A percentile compares a stretch with the other conserved stretches of the same genome.
Conservation (phyloP, 2,113 vertebrate genomes). For the Pyrgilauda ruficollis region DNA sequence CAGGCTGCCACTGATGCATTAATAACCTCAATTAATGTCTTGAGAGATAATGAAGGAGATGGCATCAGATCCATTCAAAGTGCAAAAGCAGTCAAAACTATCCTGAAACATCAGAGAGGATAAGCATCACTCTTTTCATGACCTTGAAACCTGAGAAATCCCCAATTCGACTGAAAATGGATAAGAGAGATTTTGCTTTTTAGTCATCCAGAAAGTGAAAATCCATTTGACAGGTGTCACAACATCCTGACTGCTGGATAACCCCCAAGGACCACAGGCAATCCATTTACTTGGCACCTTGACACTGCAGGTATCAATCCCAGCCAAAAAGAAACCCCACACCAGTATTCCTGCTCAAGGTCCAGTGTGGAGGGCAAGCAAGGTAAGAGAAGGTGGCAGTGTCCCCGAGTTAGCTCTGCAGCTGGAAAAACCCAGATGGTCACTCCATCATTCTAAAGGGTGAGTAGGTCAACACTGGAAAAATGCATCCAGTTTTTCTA, state of each 20-base stretch:
- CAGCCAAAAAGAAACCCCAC: conserved; percentile 24
- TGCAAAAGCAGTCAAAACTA: conserved; percentile 32
- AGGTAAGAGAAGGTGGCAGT: not conserved
- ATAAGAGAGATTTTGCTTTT: conserved; percentile 42
- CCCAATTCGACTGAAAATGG: conserved; percentile 52
- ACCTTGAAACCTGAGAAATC: conserved; percentile 71
- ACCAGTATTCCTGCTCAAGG: not conserved
- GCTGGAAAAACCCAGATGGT: not conserved
- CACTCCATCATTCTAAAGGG: not conserved
- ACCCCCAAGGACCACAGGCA: not conserved
- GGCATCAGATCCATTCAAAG: not conserved
- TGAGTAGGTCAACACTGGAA: not conserved
- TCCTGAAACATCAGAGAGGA: not conserved
- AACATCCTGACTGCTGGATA: conserved; percentile 53
- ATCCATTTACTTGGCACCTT: not conserved
- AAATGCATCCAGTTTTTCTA: not conserved
- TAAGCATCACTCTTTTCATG: conserved; percentile 36
- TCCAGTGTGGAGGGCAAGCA: not conserved
- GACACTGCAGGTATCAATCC: not conserved
- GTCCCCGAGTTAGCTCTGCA: not conserved
- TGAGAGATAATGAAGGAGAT: not conserved
- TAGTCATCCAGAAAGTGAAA: conserved; percentile 51
- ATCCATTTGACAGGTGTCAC: conserved; percentile 64
- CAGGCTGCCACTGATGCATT: not conserved
- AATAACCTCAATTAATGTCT: not conserved